Conservation (phyloP, 2,888 invertebrate species). For the Arrhopalites spinosus region DNA sequence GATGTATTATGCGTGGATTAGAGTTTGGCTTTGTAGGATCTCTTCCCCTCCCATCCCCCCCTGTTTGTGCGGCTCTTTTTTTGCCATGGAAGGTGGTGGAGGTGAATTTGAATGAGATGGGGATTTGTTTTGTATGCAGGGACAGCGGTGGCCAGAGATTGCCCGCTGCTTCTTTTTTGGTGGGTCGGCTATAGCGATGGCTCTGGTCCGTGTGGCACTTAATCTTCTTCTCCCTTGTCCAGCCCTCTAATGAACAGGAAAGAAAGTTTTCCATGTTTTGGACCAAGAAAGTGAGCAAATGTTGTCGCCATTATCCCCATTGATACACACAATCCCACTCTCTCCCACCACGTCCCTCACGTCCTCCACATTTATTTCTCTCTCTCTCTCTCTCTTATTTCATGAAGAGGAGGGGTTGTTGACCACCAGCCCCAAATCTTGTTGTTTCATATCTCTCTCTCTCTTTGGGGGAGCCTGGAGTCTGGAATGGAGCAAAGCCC, state of each 20-base stretch:
- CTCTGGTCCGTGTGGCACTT: constrained; percentile 6
- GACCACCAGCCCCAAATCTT: too few relatives aligned
- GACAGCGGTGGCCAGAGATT: constrained; percentile 18
- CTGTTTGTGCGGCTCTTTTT: background rate
- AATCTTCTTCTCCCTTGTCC: constrained; percentile 1
- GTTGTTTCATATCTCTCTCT: too few relatives aligned
- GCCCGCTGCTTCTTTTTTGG: too few relatives aligned
- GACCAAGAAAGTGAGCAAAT: constrained; percentile 11
- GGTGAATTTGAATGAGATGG: constrained; percentile 28
- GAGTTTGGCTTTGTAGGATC: background rate
- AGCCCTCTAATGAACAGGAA: constrained; percentile 23
- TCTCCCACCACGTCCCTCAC: background rate
- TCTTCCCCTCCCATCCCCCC: background rate
- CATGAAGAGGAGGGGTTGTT: too few relatives aligned
- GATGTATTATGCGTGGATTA: constrained; percentile 20
- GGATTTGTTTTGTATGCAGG: constrained; percentile 19
- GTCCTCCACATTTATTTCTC: constrained; percentile 12
- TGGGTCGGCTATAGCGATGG: too few relatives aligned
- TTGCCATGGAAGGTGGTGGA: background rate
- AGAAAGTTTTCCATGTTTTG: constrained; percentile 22
- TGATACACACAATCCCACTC: constrained; percentile 6
- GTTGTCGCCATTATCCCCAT: constrained; percentile 1
- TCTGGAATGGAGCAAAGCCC: too few relatives aligned
- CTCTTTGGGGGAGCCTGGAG: too few relatives aligned
- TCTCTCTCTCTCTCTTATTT: background rate